A percentile compares a stretch with the other conserved stretches of the same genome.
phyloP scores from a whole-genome alignment of 2,113 vertebrate species.

The Carlito syrichta region DNA sequence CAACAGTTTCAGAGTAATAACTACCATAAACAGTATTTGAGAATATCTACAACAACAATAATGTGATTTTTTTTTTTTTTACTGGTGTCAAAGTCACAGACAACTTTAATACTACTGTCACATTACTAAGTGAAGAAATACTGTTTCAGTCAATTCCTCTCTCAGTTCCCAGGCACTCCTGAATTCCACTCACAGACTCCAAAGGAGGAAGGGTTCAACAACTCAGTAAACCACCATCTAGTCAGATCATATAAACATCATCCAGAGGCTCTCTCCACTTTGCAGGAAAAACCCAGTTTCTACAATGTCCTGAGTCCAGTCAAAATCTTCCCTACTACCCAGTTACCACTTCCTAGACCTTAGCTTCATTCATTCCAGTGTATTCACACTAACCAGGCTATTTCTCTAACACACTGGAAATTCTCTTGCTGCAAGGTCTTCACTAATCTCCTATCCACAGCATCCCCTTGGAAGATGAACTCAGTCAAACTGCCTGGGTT shows the following conservation, averaged over 20 bases:
- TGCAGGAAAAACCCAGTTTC: not conserved
- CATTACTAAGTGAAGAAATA: constrained; percentile 14
- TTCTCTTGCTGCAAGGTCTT: not conserved
- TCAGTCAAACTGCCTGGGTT: not conserved
- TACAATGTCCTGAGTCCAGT: not conserved
- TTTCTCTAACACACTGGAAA: not conserved
- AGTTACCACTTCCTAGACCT: not conserved
- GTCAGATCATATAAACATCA: not conserved
- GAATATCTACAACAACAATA: not conserved
- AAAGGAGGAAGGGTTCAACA: not conserved
- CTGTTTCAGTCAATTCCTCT: not conserved
- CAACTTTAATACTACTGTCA: not conserved
- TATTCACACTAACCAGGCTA: not conserved
- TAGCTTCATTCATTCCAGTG: not conserved
- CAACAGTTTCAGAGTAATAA: not conserved
- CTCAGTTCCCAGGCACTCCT: not conserved
- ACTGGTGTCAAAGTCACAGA: not conserved
- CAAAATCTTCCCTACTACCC: not conserved
- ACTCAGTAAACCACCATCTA: not conserved
- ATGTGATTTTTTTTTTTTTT: not conserved
- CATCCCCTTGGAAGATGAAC: not conserved
- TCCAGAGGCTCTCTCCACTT: not conserved
- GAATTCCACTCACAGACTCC: not conserved
- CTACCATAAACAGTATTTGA: not conserved
- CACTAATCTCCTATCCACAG: not conserved